Base-by-base conservation (phyloP, 2,797 vertebrate genomes). In the Urocyon cinereoargenteus region DNA sequence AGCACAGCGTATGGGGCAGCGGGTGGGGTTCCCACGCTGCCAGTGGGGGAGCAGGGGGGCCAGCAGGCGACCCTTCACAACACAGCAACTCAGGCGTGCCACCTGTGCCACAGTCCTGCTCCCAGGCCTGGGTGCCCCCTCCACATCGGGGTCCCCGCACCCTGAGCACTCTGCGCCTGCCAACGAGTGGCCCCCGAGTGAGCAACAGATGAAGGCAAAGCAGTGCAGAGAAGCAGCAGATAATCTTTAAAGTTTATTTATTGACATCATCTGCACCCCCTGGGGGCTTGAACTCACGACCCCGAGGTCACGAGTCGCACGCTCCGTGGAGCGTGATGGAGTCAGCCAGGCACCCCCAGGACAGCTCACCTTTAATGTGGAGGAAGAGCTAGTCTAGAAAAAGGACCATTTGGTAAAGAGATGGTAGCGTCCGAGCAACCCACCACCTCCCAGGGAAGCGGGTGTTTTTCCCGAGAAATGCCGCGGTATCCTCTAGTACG, bases 371-470 rank as follows among this genome's bases (percentile, higher is more conserved):
- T 62, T 28, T 19, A 79, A 16, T 1, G 31, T 61, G 24, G 40
- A 82, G 61, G 73, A 89, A 79, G 88, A 40, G n/a, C 24, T 24
- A 13, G 16, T n/a, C 61, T 9, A 79, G 70, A 62, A 64, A 64
- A 68, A 26, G 0, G 18, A 14, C 75, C 24, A 6, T 24, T 16
- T 31, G 31, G 72, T 36, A 53, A 51, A 62, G 64, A 26, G 19
- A 14, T 1, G 18, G 36, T 49, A 19, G 40, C 18, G 3, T 24
- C 36, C 5, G 22, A 64, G 83, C 9, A 28, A 9, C 15, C 49
- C 1, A 8, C 31, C 7, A 3, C 4, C 2, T 2, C 6, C 5
- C 15, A 40, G 1, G 36, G 26, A n/a, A 15, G 1, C 1, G 21
- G 2, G n/a, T 77, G 7, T 66, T 26, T 82, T 73, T 51, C 70